phyloP scores from a whole-genome alignment of 2,888 invertebrate species.

The Neoscelio sp. region DNA sequence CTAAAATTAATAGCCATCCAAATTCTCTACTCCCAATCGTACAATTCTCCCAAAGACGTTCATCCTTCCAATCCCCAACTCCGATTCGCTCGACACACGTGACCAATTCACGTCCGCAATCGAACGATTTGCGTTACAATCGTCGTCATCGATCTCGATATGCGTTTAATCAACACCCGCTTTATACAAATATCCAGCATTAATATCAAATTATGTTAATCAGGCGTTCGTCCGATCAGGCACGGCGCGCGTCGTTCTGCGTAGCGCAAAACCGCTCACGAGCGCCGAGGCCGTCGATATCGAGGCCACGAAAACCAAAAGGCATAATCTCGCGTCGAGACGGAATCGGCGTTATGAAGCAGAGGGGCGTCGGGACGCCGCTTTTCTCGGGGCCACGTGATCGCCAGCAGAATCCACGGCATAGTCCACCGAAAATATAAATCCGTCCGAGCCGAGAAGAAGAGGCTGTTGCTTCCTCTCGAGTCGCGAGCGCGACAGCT shows the following conservation, averaged over 20 bases:
- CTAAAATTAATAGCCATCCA: too few species aligned
- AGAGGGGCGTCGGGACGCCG: conserved; percentile 51
- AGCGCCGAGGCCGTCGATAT: conserved; percentile 25
- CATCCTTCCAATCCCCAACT: too few species aligned
- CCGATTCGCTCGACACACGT: too few species aligned
- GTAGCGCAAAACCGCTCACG: conserved; percentile 24
- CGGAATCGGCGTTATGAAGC: conserved; percentile 46
- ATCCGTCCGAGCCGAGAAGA: conserved; percentile 81
- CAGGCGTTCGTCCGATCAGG: conserved; percentile 8
- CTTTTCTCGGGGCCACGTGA: conserved; percentile 73
- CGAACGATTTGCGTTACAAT: conserved; percentile 26
- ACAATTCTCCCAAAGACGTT: too few species aligned
- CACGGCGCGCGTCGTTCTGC: conserved; percentile 30
- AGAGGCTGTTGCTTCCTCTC: conserved; percentile 71
- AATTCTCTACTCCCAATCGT: too few species aligned
- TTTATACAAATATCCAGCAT: conserved; percentile 16
- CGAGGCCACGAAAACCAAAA: conserved; percentile 45
- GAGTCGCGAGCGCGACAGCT: conserved; percentile 75
- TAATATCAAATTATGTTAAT: conserved; percentile 37
- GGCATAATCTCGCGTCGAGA: conserved; percentile 13
- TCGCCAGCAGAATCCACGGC: conserved; percentile 77
- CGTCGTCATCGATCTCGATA: background rate
- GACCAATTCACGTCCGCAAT: too few species aligned
- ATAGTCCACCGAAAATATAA: conserved; percentile 81
- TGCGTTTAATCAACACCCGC: conserved; percentile 25